Evolutionary conservation across 2,888 invertebrate species (phyloP).

Genomic region (Cheilosia pagana): DNA sequence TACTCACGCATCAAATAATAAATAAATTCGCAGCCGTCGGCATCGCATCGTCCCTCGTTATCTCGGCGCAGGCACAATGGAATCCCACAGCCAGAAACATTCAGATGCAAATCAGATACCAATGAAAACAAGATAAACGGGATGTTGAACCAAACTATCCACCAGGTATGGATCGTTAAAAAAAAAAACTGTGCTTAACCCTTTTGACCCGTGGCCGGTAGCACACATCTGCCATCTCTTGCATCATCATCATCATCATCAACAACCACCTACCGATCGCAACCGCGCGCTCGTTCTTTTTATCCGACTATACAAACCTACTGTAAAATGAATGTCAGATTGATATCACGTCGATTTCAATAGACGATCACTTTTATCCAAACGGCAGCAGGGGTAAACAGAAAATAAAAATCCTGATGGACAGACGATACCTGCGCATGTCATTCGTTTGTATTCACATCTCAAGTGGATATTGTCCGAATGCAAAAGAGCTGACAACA

Average conservation of each 20-base stretch:
- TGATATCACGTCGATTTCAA: constrained; percentile 52
- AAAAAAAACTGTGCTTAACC: constrained; percentile 45
- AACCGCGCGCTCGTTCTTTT: constrained; percentile 27
- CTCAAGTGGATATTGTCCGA: constrained; percentile 57
- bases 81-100: constrained; percentile 47
- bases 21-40: constrained; percentile 38
- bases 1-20: constrained; percentile 8
- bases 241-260: constrained; percentile 49
- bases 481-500: neutral
- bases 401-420: constrained; percentile 14
- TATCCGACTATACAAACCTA: neutral
- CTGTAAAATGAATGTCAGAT: constrained; percentile 40
- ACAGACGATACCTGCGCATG: constrained; percentile 35
- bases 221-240: constrained; percentile 63
- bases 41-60: constrained; percentile 36
- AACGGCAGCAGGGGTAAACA: neutral
- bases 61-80: constrained; percentile 3
- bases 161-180: constrained; percentile 48
- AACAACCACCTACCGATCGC: constrained; percentile 8
- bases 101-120: constrained; percentile 59
- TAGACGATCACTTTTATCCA: constrained; percentile 51
- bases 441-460: constrained; percentile 40
- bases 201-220: constrained; percentile 74
- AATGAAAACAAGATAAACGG: constrained; percentile 62
- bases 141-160: constrained; percentile 40